Evolutionary conservation across 2,113 vertebrate genomes (phyloP).

Genomic region (Engraulis encrasicolus): DNA sequence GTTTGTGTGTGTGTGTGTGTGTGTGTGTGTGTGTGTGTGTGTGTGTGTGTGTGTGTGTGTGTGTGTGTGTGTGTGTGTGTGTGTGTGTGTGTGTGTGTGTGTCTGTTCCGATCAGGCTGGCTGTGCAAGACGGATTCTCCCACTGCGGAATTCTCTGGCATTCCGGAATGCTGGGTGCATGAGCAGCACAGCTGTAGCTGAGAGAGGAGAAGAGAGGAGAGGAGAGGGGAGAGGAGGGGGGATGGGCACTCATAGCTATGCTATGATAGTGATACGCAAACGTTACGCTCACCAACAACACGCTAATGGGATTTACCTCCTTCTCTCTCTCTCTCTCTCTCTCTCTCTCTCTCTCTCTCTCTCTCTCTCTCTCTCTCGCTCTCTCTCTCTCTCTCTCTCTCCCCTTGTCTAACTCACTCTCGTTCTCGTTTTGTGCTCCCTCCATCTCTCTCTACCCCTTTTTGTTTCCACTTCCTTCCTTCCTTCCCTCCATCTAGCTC

Average conservation of each 20-base stretch:
- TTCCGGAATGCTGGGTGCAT: conserved; percentile 5
- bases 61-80: background rate
- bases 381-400: too few relatives aligned
- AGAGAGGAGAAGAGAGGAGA: too few relatives aligned
- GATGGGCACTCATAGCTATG: background rate
- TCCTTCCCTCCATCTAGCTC: too few relatives aligned
- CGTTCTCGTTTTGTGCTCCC: too few relatives aligned
- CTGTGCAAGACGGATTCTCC: background rate
- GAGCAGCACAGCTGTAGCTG: conserved; percentile 34
- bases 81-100: background rate
- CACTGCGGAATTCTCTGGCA: background rate
- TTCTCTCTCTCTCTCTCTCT: background rate
- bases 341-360: background rate
- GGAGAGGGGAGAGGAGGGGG: too few relatives aligned
- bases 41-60: background rate
- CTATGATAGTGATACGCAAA: too few relatives aligned
- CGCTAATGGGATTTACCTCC: conserved; percentile 43
- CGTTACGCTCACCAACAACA: too few relatives aligned
- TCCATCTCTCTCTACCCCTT: too few relatives aligned
- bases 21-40: background rate
- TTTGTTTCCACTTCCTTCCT: too few relatives aligned
- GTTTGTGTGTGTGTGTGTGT: background rate
- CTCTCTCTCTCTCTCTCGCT: conserved; percentile 9
- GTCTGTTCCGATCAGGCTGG: background rate
- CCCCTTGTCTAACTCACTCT: too few relatives aligned